These are phyloP conservation scores for Sinelater perroti DNA, from an alignment of 2,888 invertebrate species.

Conservation along the genomic window DNA sequence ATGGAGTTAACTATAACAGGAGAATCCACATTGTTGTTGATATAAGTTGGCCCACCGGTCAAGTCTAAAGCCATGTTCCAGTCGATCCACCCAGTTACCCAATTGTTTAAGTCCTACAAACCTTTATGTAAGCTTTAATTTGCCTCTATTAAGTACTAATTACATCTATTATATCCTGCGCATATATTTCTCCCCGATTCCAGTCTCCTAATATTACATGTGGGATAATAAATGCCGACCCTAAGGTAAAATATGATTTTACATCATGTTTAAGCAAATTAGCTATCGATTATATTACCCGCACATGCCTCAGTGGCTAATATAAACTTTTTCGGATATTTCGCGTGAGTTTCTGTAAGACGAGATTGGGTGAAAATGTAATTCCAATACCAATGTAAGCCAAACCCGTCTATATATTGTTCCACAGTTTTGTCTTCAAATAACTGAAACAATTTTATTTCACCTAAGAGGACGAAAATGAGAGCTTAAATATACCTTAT, in stretches of 20 bases:
- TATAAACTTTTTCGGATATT: constrained; percentile 62
- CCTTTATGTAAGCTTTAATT: too few relatives aligned
- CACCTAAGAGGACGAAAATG: too few relatives aligned
- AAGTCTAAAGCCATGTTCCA: constrained; percentile 86
- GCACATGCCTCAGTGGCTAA: constrained; percentile 86
- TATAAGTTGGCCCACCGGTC: constrained; percentile 84
- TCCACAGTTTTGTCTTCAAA: constrained; percentile 60
- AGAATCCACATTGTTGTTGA: constrained; percentile 80
- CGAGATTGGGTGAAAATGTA: constrained; percentile 64
- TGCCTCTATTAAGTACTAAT: too few relatives aligned
- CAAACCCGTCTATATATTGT: constrained; percentile 77
- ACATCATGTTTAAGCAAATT: neutral
- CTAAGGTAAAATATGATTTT: too few relatives aligned
- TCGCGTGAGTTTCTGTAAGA: constrained; percentile 64
- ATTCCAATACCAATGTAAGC: constrained; percentile 87
- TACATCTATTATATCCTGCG: constrained; percentile 70
- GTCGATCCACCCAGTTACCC: constrained; percentile 85
- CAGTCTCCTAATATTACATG: constrained; percentile 73
- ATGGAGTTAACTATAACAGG: constrained; percentile 73
- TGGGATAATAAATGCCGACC: too few relatives aligned
- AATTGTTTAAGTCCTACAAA: constrained; percentile 80
- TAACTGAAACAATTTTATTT: too few relatives aligned
- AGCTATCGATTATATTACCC: neutral
- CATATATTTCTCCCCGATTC: constrained; percentile 63
- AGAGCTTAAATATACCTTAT: constrained; percentile 60